These are phyloP conservation scores for Aurelia coerulea DNA, from an alignment of 30 jellyfish, hydroid and myxozoan genomes.

Conservation along the genomic window DNA sequence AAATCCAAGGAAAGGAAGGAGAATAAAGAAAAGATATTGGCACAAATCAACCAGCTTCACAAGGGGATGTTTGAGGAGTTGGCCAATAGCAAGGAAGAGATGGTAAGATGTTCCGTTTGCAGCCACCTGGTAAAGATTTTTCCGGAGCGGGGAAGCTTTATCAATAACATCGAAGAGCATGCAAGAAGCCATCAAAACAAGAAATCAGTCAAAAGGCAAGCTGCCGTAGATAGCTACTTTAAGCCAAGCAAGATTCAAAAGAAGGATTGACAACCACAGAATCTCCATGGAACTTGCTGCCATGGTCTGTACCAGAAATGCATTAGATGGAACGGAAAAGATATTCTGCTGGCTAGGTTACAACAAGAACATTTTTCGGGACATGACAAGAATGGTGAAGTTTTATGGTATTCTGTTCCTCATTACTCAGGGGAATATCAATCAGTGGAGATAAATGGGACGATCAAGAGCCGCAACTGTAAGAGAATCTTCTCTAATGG, in stretches of 20 bases:
- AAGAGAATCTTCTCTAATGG: too few species aligned
- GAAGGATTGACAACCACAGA: slow-evolving; percentile 30
- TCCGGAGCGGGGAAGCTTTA: too few species aligned
- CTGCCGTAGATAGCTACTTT: slow-evolving; percentile 23
- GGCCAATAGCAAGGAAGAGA: slow-evolving; percentile 43
- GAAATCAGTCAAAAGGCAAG: neutral
- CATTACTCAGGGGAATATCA: too few species aligned
- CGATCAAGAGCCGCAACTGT: too few species aligned
- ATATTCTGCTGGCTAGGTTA: slow-evolving; percentile 1
- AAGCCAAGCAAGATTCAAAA: slow-evolving; percentile 13
- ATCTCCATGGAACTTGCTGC: slow-evolving; percentile 38
- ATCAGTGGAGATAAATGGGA: too few species aligned
- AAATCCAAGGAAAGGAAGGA: neutral
- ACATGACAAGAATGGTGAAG: too few species aligned
- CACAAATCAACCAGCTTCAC: slow-evolving; percentile 29
- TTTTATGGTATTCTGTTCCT: too few species aligned
- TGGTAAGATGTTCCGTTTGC: slow-evolving; percentile 25
- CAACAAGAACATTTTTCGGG: too few species aligned
- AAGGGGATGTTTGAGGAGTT: slow-evolving; percentile 11
- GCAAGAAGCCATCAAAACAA: too few species aligned
- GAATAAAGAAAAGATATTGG: slow-evolving; percentile 9
- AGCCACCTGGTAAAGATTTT: neutral
- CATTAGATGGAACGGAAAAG: slow-evolving; percentile 12
- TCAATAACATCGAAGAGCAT: too few species aligned
- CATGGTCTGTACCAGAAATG: slow-evolving; percentile 32